Evolutionary conservation across 2,797 vertebrate genomes (phyloP).

Genomic region (Distichodus sexfasciatus): DNA sequence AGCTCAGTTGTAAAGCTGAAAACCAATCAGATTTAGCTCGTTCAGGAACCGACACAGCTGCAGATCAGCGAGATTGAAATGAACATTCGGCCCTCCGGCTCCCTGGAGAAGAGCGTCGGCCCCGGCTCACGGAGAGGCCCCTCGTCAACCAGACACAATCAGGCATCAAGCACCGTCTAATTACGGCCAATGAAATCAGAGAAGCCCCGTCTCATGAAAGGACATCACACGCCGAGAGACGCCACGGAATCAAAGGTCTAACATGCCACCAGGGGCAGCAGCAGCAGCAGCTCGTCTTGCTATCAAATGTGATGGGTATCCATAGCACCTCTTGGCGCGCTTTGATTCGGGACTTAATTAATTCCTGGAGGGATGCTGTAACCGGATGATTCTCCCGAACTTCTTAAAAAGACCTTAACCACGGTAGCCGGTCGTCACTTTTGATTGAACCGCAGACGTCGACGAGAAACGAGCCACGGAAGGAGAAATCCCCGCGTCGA

Average conservation of each 20-base stretch:
- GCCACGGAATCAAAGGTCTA: conserved; percentile 63
- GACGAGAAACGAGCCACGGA: conserved; percentile 21
- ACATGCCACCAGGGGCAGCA: conserved; percentile 46
- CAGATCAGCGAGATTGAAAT: conserved; percentile 19
- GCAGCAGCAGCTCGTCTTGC: conserved; percentile 24
- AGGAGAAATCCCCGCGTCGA: background rate
- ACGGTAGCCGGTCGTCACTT: conserved; percentile 14
- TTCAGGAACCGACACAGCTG: conserved; percentile 3
- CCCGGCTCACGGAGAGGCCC: conserved; percentile 1
- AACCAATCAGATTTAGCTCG: background rate
- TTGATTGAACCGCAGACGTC: conserved; percentile 28
- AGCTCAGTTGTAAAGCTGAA: background rate
- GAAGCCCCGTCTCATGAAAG: conserved; percentile 40
- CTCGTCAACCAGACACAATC: conserved; percentile 44
- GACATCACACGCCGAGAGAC: conserved; percentile 45
- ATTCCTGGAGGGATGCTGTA: conserved; percentile 61
- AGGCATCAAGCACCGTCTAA: conserved; percentile 43
- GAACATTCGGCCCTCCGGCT: conserved; percentile 12
- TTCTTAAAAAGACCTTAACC: conserved; percentile 44
- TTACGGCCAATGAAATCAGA: conserved; percentile 45
- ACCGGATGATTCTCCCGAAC: conserved; percentile 40
- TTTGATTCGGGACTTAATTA: conserved; percentile 72
- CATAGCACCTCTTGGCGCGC: conserved; percentile 47
- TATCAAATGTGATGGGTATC: conserved; percentile 46
- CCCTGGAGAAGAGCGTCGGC: background rate